Percentiles rank a stretch among this genome's conserved stretches.
phyloP scores from a whole-genome alignment of 2,888 invertebrate genomes.

The Apoda limacodes region DNA sequence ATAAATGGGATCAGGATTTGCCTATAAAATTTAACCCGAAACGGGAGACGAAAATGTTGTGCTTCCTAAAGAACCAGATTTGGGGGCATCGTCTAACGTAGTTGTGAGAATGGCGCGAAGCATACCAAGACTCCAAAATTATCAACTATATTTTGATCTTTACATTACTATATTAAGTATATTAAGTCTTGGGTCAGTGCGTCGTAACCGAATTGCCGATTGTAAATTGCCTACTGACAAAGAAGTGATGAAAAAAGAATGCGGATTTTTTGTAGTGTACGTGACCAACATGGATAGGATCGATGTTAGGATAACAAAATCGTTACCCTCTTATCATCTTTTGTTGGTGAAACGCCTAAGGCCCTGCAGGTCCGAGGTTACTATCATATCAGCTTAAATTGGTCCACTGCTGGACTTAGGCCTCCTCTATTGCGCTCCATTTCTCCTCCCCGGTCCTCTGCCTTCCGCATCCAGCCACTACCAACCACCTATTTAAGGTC shows the following conservation, averaged over 20 bases:
- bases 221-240: conserved; percentile 22
- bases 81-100: conserved; percentile 24
- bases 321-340: conserved; percentile 27
- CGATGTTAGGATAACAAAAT: conserved; percentile 34
- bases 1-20: conserved; percentile 25
- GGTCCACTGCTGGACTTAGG: no score
- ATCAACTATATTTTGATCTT: conserved; percentile 25
- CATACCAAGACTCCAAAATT: conserved; percentile 24
- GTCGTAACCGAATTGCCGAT: conserved; percentile 26
- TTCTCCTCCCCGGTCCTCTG: no score
- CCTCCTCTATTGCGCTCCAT: no score
- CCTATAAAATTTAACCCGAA: conserved; percentile 27
- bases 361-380: conserved; percentile 16
- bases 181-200: conserved; percentile 16
- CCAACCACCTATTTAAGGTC: no score
- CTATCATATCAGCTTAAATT: no score
- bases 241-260: conserved; percentile 20
- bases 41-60: conserved; percentile 24
- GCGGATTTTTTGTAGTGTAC: conserved; percentile 15
- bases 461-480: no score
- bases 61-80: conserved; percentile 19
- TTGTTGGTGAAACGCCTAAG: conserved; percentile 24
- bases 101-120: conserved; percentile 23
- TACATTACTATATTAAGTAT: conserved; percentile 25
- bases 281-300: conserved; percentile 20